phyloP scores from a whole-genome alignment of 1,140 invertebrate genomes.

The Meteorus sp. region DNA sequence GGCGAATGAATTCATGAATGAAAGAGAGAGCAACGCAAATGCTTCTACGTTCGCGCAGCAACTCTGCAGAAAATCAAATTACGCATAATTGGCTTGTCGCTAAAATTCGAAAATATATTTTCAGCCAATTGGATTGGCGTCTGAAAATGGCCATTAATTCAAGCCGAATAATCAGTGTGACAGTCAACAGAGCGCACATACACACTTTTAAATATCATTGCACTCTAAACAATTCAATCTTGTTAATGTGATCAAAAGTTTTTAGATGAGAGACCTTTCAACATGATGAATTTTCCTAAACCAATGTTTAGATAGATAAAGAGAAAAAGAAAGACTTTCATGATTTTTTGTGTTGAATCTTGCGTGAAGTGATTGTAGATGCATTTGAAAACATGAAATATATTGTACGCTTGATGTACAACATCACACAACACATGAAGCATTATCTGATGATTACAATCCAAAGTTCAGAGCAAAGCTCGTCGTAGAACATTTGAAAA shows the following conservation, averaged over 20 bases:
- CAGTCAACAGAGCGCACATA: not conserved
- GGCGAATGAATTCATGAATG: constrained; percentile 37
- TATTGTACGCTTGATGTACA: too few relatives aligned
- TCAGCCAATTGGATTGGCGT: constrained; percentile 39
- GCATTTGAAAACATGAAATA: too few relatives aligned
- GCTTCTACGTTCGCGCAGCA: constrained; percentile 15
- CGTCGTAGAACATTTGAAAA: constrained; percentile 4
- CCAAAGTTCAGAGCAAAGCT: constrained; percentile 12
- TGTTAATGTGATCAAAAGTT: not conserved
- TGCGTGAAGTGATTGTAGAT: too few relatives aligned
- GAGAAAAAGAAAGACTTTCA: not conserved
- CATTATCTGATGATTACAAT: constrained; percentile 13
- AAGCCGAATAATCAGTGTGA: constrained; percentile 35
- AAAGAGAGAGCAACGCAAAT: constrained; percentile 6
- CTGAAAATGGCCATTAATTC: constrained; percentile 41
- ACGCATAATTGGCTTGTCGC: constrained; percentile 45
- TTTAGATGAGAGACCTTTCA: too few relatives aligned
- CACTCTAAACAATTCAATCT: not conserved
- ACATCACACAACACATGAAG: not conserved
- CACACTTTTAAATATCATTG: not conserved
- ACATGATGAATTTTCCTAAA: too few relatives aligned
- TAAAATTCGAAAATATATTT: constrained; percentile 50
- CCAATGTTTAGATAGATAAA: too few relatives aligned
- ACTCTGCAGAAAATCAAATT: constrained; percentile 42
- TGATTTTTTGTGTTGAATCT: too few relatives aligned